Evolutionary conservation across 2,113 vertebrate genomes (phyloP).

Genomic region (Caracal caracal): DNA sequence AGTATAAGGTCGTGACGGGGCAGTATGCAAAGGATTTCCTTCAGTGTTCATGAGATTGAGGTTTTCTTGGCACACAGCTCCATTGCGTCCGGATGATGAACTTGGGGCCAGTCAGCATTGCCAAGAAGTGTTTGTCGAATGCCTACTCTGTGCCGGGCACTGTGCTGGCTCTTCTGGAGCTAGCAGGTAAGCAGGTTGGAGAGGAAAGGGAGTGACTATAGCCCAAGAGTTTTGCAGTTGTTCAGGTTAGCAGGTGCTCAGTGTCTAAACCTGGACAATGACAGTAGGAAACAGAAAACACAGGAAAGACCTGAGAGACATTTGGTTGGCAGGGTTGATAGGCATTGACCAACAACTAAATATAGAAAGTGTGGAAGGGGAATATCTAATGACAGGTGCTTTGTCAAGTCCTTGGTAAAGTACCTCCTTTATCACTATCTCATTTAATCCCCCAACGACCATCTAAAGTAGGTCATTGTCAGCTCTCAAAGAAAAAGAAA

Average conservation of each 20-base stretch:
- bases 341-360: background rate
- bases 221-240: background rate
- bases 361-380: background rate
- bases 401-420: background rate
- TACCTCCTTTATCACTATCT: background rate
- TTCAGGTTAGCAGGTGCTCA: background rate
- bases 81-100: background rate
- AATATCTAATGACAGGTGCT: background rate
- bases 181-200: background rate
- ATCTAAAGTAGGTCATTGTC: background rate
- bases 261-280: background rate
- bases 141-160: background rate
- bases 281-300: background rate
- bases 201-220: slow-evolving; percentile 17
- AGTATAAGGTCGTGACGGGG: background rate
- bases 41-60: background rate
- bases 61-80: background rate
- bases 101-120: background rate
- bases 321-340: slow-evolving; percentile 22
- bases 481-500: background rate
- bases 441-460: background rate
- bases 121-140: background rate
- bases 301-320: slow-evolving; percentile 6
- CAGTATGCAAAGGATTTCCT: background rate
- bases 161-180: background rate